Conservation (phyloP, 1,140 invertebrate species). For the Cotesia glomerata region DNA sequence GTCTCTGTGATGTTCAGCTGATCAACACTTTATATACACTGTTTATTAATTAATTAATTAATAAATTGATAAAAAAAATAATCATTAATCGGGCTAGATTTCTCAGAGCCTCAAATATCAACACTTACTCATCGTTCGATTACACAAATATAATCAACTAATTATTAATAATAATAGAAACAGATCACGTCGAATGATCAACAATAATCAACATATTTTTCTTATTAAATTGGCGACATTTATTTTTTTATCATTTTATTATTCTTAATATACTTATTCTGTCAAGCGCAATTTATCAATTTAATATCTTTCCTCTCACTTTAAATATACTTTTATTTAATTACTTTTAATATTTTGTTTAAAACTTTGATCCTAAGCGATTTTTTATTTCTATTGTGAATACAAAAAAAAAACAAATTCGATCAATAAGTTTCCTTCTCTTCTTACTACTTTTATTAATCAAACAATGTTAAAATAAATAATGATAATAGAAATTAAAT, state of each 20-base stretch:
- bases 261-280: too few species aligned
- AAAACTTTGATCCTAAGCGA: too few species aligned
- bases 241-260: slow-evolving; percentile 3
- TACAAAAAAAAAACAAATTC: too few species aligned
- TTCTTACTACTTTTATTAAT: too few species aligned
- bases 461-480: too few species aligned
- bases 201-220: neutral
- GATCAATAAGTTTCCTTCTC: too few species aligned
- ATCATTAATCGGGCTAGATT: neutral
- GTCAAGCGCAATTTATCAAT: too few species aligned
- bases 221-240: neutral
- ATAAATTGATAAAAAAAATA: neutral
- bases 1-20: neutral
- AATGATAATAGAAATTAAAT: too few species aligned
- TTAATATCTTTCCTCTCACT: too few species aligned
- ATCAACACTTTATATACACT: neutral
- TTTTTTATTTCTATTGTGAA: too few species aligned
- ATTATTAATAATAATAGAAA: neutral
- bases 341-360: too few species aligned
- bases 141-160: neutral
- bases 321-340: too few species aligned
- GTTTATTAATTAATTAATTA: neutral
- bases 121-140: neutral
- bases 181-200: neutral
- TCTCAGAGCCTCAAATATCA: neutral